phyloP scores from a whole-genome alignment of 2,113 vertebrate genomes.

The Pygoscelis antarcticus region DNA sequence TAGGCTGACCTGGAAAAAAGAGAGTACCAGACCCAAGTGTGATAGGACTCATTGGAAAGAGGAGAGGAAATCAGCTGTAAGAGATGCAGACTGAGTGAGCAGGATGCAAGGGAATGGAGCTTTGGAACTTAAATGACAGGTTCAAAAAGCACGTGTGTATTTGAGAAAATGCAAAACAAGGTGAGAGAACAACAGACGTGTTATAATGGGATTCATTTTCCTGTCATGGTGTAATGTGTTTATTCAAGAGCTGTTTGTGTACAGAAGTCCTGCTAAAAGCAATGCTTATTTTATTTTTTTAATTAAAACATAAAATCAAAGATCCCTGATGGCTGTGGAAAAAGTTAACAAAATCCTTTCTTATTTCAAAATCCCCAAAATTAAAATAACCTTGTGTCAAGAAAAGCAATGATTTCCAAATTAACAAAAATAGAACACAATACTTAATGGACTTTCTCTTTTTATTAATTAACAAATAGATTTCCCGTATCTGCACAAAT shows the following conservation, averaged over 20 bases:
- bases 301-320: background rate
- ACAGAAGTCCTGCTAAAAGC: background rate
- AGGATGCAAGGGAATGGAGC: background rate
- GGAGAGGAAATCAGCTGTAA: background rate
- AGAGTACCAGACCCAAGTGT: background rate
- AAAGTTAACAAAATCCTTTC: background rate
- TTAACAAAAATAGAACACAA: background rate
- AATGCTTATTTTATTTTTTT: background rate
- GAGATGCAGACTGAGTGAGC: background rate
- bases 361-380: background rate
- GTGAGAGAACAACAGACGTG: background rate
- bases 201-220: background rate
- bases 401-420: background rate
- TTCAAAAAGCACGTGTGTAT: background rate
- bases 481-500: background rate
- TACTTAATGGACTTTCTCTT: background rate
- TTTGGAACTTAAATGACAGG: background rate
- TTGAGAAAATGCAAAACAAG: background rate
- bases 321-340: background rate
- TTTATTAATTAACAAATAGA: constrained; percentile 4
- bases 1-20: background rate
- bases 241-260: background rate
- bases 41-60: background rate
- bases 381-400: background rate
- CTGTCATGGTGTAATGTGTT: background rate